These are phyloP conservation scores for Asteroscopus sphinx DNA, from an alignment of 2,888 invertebrate genomes.

Conservation along the genomic window DNA sequence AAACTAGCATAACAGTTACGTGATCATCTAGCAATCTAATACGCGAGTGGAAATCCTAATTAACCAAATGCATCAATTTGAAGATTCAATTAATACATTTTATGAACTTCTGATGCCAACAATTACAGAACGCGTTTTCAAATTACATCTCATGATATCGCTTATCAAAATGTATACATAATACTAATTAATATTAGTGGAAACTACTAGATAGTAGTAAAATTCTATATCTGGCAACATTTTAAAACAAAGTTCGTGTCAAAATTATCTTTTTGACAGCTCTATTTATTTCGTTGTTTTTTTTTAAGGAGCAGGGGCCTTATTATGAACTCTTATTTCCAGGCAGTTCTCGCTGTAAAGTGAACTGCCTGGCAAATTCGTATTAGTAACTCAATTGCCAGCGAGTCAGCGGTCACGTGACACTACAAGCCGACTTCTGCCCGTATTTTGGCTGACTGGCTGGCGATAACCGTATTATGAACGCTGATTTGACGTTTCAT, in stretches of 20 bases:
- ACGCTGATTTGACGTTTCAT: no score
- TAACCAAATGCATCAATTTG: slow-evolving; percentile 22
- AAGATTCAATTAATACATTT: slow-evolving; percentile 25
- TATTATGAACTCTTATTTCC: no score
- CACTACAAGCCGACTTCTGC: no score
- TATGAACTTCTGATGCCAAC: slow-evolving; percentile 4
- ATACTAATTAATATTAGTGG: slow-evolving; percentile 19
- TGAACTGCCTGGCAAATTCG: no score
- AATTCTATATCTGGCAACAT: slow-evolving; percentile 33
- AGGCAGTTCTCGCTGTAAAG: no score
- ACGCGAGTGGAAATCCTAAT: slow-evolving; percentile 15
- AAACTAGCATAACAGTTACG: slow-evolving; percentile 15
- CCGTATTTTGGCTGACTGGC: no score
- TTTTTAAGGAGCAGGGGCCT: slow-evolving; percentile 85
- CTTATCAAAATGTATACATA: slow-evolving; percentile 15
- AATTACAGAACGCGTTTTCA: slow-evolving; percentile 5
- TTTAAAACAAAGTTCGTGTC: slow-evolving; percentile 14
- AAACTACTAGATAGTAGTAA: slow-evolving; percentile 18
- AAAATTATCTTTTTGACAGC: slow-evolving; percentile 12
- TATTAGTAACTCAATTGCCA: no score
- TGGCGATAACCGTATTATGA: no score
- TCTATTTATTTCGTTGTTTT: slow-evolving; percentile 7
- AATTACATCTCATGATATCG: slow-evolving; percentile 13
- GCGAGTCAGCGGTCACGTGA: no score
- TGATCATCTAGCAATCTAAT: slow-evolving; percentile 46